Evolutionary conservation across 2,797 vertebrate genomes (phyloP).

Genomic region (Lithobates sylvaticus): DNA sequence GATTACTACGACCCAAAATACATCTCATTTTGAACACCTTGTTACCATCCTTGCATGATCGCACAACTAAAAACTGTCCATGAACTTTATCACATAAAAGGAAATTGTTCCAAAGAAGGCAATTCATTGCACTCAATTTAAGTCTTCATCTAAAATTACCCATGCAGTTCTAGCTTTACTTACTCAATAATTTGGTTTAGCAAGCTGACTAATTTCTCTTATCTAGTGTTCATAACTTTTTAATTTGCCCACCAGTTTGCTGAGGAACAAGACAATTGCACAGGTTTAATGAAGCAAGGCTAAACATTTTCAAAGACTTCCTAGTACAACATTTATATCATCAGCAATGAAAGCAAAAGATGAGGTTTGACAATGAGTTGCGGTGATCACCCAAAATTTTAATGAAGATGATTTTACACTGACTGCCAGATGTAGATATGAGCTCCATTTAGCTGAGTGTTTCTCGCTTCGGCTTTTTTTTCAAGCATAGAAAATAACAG

Average conservation of each 20-base stretch:
- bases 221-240: no score
- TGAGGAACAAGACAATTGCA: background rate
- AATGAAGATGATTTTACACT: background rate
- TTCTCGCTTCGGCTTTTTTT: background rate
- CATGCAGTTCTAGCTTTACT: no score
- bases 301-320: background rate
- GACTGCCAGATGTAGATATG: background rate
- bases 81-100: no score
- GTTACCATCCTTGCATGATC: no score
- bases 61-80: no score
- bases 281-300: background rate
- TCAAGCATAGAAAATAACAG: slow-evolving; percentile 2
- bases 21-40: no score
- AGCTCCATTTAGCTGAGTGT: background rate
- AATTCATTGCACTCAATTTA: no score
- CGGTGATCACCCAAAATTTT: background rate
- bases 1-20: no score
- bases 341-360: background rate
- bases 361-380: background rate
- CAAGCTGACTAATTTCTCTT: background rate
- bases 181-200: background rate
- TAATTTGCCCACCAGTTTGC: background rate
- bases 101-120: no score
- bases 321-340: background rate
- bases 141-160: no score